Evolutionary conservation across 2,797 vertebrate genomes (phyloP), one percentile per base, ranked within the genome.

Genomic region (Remorina albescens): DNA sequence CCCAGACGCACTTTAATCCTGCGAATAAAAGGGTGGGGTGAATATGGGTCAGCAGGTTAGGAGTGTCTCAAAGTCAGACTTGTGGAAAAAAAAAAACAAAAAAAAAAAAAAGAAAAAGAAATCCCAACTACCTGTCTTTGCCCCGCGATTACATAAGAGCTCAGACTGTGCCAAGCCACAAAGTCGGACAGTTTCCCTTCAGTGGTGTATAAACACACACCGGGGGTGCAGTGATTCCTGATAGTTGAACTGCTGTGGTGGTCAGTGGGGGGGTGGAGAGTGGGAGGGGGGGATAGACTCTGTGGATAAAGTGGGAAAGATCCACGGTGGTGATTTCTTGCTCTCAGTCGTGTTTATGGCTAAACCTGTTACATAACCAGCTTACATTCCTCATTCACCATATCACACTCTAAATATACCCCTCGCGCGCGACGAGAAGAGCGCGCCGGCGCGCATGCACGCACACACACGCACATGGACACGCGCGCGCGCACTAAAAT

Each of bases 321-420:
- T 89, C 67, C 78, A 54, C 78, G 66, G 51, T 82, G 86, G 53
- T 84, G 88, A 89, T 91, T 89, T 82, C 74, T n/a, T 89, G 80
- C 84, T 87, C 81, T 83, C 78, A 63, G 77, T 79, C 88, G 91
- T 92, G 95, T 96, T 97, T 96, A 96, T 96, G 95, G 95, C 96
- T 96, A 97, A 96, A 96, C 95, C 94, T 95, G 96, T 98, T 98
- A 97, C 96, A 97, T 97, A 98, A 98, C 95, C 95, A 93, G 94
- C 96, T 97, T 94, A 95, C 96, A 96, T 96, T 96, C 96, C 96
- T 95, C 95, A 94, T 96, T 95, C 95, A 95, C 94, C 93, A 94
- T 95, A 96, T 96, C 96, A 94, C 93, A 91, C 94, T 95, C 95
- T 96, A 97, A 96, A 97, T 97, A 96, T 96, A 96, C 89, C 90